phyloP scores from a whole-genome alignment of 2,888 invertebrate genomes.

The Steromphala cineraria region DNA sequence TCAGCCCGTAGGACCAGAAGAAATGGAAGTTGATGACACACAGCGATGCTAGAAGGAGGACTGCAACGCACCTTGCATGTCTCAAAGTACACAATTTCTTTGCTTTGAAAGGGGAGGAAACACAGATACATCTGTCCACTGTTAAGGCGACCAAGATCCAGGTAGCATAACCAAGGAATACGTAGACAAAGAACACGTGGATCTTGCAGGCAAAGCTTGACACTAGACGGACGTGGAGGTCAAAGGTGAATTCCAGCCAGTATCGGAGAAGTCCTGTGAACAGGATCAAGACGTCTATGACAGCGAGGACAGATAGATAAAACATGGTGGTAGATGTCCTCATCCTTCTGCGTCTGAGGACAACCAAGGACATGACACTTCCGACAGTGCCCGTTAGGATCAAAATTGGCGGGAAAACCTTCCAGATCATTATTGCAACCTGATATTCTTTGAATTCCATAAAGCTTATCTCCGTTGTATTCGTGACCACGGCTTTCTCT shows the following conservation, averaged over 20 bases:
- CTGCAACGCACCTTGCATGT: constrained; percentile 49
- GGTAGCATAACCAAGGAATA: constrained; percentile 59
- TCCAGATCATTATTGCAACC: constrained; percentile 15
- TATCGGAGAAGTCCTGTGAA: constrained; percentile 32
- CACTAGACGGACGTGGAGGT: constrained; percentile 45
- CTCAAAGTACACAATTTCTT: constrained; percentile 54
- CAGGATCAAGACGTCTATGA: constrained; percentile 33
- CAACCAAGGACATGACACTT: constrained; percentile 35
- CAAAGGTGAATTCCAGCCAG: constrained; percentile 51
- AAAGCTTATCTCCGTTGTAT: not conserved
- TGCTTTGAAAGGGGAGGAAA: constrained; percentile 64
- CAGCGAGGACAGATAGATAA: constrained; percentile 34
- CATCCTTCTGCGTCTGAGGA: constrained; percentile 29
- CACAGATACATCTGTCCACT: constrained; percentile 66
- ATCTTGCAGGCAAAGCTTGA: constrained; percentile 61
- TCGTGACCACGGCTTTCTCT: not conserved
- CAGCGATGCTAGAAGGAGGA: constrained; percentile 38
- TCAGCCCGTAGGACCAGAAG: constrained; percentile 60
- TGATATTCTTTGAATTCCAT: constrained; percentile 25
- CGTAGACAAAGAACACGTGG: constrained; percentile 67
- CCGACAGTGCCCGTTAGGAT: constrained; percentile 36
- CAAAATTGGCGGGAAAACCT: constrained; percentile 19
- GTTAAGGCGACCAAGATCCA: constrained; percentile 70
- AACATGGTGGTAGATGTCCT: constrained; percentile 37
- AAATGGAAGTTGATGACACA: constrained; percentile 64